phyloP scores from a whole-genome alignment of 2,113 vertebrate genomes.

The Microtus montanus region DNA sequence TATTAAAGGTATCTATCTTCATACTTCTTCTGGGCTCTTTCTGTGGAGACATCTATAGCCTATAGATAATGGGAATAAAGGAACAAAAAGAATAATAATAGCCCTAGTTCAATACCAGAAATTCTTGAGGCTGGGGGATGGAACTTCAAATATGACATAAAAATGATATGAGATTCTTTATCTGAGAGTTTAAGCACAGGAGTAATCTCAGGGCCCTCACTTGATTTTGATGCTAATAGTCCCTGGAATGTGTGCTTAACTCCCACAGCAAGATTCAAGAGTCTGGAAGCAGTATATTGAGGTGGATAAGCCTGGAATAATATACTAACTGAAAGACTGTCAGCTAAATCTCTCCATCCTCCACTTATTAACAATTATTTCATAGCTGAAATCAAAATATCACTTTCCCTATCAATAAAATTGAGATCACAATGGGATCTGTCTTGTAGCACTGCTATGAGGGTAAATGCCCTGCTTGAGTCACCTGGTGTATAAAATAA shows the following conservation, averaged over 20 bases:
- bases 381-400: background rate
- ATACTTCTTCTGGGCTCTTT: background rate
- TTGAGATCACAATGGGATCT: background rate
- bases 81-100: background rate
- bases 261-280: constrained; percentile 25
- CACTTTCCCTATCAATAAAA: constrained; percentile 22
- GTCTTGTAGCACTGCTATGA: background rate
- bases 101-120: background rate
- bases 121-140: background rate
- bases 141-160: background rate
- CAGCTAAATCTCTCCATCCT: background rate
- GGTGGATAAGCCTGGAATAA: background rate
- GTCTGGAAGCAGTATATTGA: background rate
- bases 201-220: background rate
- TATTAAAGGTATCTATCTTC: background rate
- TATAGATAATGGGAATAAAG: background rate
- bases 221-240: background rate
- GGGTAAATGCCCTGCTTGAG: background rate
- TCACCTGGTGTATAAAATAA: background rate
- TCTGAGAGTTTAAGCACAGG: background rate
- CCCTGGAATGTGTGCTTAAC: background rate
- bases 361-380: background rate
- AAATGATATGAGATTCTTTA: constrained; percentile 29
- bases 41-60: background rate
- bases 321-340: background rate